These are phyloP conservation scores for Lates calcarifer DNA, from an alignment of 2,113 vertebrate genomes.

Conservation along the genomic window DNA sequence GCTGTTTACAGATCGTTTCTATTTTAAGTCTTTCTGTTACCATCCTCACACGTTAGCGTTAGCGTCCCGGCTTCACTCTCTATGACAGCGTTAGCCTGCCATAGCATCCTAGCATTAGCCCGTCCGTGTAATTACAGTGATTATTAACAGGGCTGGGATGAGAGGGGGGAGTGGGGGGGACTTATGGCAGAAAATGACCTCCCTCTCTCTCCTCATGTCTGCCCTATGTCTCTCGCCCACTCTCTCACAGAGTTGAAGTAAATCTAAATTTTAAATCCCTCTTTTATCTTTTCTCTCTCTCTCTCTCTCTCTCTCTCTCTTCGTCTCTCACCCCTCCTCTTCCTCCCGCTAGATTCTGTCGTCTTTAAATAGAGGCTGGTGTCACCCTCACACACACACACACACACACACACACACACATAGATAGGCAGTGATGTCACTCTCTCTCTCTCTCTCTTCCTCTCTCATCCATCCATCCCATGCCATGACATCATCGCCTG, in stretches of 20 bases:
- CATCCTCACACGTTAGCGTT: neutral
- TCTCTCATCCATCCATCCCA: neutral
- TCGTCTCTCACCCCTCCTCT: neutral
- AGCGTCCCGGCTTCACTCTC: constrained; percentile 11
- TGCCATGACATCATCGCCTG: constrained; percentile 52
- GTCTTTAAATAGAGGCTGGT: constrained; percentile 56
- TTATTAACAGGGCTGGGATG: constrained; percentile 64
- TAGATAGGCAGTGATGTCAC: constrained; percentile 14
- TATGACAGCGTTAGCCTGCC: constrained; percentile 6
- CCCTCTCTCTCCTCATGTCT: neutral
- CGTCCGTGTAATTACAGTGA: constrained; percentile 77
- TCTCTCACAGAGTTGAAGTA: constrained; percentile 10
- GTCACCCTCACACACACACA: constrained; percentile 11
- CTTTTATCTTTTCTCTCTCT: neutral
- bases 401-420: constrained; percentile 17
- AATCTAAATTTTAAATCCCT: neutral
- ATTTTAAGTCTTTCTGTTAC: constrained; percentile 9
- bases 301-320: neutral
- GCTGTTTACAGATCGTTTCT: neutral
- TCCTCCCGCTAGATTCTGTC: constrained; percentile 16
- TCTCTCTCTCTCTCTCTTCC: neutral
- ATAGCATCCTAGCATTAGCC: constrained; percentile 64
- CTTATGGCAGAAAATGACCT: constrained; percentile 46
- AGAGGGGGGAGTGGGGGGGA: neutral
- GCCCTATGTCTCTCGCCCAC: constrained; percentile 14